phyloP scores from a whole-genome alignment of 2,888 invertebrate genomes.

The Cephus runcator region DNA sequence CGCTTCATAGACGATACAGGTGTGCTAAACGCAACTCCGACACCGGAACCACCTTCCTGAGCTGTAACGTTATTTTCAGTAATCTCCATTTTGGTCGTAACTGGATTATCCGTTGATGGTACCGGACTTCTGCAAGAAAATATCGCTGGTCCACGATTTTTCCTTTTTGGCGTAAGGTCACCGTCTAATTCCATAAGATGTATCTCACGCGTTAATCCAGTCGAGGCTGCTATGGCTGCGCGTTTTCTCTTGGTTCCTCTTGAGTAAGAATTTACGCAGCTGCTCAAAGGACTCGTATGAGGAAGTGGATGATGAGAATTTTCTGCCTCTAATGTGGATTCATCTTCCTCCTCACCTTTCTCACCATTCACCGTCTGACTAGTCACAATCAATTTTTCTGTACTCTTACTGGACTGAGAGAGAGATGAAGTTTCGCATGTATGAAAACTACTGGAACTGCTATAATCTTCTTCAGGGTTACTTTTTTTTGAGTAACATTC shows the following conservation, averaged over 20 bases:
- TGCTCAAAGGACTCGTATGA: slow-evolving; percentile 58
- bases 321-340: slow-evolving; percentile 58
- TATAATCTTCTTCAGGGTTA: slow-evolving; percentile 52
- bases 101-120: slow-evolving; percentile 62
- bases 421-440: slow-evolving; percentile 47
- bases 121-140: slow-evolving; percentile 66
- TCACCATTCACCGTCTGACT: slow-evolving; percentile 8
- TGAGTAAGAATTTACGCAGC: slow-evolving; percentile 36
- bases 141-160: slow-evolving; percentile 68
- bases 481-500: slow-evolving; percentile 56
- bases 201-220: slow-evolving; percentile 79
- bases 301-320: slow-evolving; percentile 34
- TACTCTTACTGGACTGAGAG: slow-evolving; percentile 20
- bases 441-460: slow-evolving; percentile 51
- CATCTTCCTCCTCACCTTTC: slow-evolving; percentile 47
- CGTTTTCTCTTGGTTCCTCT: slow-evolving; percentile 59
- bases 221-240: slow-evolving; percentile 42
- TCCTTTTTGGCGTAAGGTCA: slow-evolving; percentile 73
- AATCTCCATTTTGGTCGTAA: slow-evolving; percentile 18
- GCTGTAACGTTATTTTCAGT: slow-evolving; percentile 24
- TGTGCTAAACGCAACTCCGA: slow-evolving; percentile 80
- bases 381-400: slow-evolving; percentile 23
- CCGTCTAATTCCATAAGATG: slow-evolving; percentile 73
- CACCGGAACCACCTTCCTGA: slow-evolving; percentile 34
- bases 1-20: slow-evolving; percentile 72